Conservation (phyloP, 2,888 invertebrate genomes). For the Eucera pruinosa region DNA sequence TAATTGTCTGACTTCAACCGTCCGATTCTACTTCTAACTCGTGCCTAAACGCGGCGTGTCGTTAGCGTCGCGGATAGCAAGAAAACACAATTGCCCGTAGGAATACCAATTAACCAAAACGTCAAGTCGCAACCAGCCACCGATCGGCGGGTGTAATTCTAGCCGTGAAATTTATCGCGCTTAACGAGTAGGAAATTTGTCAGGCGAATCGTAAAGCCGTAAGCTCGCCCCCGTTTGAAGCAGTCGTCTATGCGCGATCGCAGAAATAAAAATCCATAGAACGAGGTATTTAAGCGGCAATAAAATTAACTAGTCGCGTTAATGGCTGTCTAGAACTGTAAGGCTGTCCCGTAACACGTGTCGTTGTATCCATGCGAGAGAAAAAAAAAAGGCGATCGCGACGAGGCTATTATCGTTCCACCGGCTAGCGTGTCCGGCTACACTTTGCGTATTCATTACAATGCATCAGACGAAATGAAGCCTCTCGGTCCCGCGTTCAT, state of each 20-base stretch:
- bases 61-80: neutral
- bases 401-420: conserved; percentile 52
- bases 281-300: neutral
- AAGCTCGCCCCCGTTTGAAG: neutral
- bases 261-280: neutral
- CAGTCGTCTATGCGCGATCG: neutral
- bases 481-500: conserved; percentile 79
- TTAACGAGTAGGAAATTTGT: conserved; percentile 21
- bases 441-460: conserved; percentile 80
- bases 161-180: conserved; percentile 1
- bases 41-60: neutral
- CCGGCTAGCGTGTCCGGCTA: conserved; percentile 77
- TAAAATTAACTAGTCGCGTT: conserved; percentile 24
- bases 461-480: conserved; percentile 81
- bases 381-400: conserved; percentile 42
- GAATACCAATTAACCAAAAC: conserved; percentile 4
- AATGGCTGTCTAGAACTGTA: conserved; percentile 22
- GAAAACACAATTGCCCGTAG: conserved; percentile 9
- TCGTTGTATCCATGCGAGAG: conserved; percentile 37
- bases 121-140: neutral
- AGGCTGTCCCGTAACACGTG: conserved; percentile 49
- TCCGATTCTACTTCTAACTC: conserved; percentile 29
- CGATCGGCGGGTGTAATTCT: neutral
- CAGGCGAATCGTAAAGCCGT: conserved; percentile 14
- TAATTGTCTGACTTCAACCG: conserved; percentile 12